Base-by-base conservation (phyloP, 2,888 invertebrate species). In the Pristionchus fissidentatus region DNA sequence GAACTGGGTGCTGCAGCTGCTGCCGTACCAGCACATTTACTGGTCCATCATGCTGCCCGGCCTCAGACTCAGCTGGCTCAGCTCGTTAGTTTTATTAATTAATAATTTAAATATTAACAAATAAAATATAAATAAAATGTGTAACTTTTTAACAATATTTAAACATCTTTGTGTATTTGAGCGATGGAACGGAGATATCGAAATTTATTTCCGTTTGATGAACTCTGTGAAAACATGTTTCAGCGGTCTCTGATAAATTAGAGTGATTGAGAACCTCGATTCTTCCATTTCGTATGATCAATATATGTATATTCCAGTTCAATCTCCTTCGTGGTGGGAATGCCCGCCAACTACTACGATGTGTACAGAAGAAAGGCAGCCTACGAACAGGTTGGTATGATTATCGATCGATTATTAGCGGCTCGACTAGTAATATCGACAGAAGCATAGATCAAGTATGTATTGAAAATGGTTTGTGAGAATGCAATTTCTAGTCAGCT, bases 1-100 rank as follows among this genome's bases (percentile, higher is more conserved):
- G 85, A 86, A 84, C 19, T 88, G 88, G 87, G 75, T 90, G 8
- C 84, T 88, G 81, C 87, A 86, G 35, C 84, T 92, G 46, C 86
- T 91, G 38, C 89, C 90, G 22, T 91, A 90, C 84, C 91, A 91
- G 77, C 91, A 91, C 85, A 85, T 91, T 49, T 92, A 91, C 85
- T 91, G 91, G 91, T 85, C 89, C 0, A 79, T 91, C 60, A 86
- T 86, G 85, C 84, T 91, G 73, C 91, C 91, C 5, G 87, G 90
- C 73, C 88, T 91, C n/a, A 87, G 91, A 26, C 83, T 91, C 55
- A 89, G 88, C 38, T 91, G 91, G 91, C 89, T 91, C 7, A 29
- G 15, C 32, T 10, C 8, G 78, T 78, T 52, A 46, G 22, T 26
- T 10, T 26, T 60, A 26, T n/a, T n/a, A n/a, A 15, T 49, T 49